phyloP scores from a whole-genome alignment of 2,797 vertebrate genomes.

The Hypotaenidia philippensis region DNA sequence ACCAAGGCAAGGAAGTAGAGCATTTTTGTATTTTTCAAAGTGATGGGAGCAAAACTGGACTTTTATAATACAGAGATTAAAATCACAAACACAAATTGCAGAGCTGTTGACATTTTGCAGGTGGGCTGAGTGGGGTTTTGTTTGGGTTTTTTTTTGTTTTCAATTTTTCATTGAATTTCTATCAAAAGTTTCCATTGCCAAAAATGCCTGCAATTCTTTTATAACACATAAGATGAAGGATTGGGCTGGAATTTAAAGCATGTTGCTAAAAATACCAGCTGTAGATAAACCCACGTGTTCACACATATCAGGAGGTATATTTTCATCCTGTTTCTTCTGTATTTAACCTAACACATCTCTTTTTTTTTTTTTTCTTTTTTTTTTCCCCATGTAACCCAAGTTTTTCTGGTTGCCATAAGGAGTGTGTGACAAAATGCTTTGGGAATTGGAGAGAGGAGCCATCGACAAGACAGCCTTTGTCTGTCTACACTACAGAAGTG shows the following conservation, averaged over 20 bases:
- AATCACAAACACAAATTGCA: background rate
- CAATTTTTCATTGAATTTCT: background rate
- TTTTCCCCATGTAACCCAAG: background rate
- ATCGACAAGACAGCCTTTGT: background rate
- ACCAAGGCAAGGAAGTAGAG: background rate
- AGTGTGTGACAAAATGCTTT: background rate
- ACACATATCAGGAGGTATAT: background rate
- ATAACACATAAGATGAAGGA: fast-evolving
- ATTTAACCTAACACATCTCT: background rate
- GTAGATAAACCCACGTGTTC: background rate
- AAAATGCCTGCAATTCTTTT: background rate
- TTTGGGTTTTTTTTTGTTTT: background rate
- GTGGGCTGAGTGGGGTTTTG: background rate
- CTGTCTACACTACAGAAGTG: background rate
- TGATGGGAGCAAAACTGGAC: background rate
- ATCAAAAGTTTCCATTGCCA: background rate
- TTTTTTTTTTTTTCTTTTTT: background rate
- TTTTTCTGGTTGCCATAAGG: background rate
- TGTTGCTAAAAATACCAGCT: background rate
- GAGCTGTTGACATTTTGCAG: background rate
- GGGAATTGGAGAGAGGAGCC: background rate
- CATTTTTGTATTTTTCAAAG: background rate
- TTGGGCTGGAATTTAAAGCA: background rate
- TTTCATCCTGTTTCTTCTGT: background rate
- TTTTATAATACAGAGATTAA: background rate